Evolutionary conservation across 1,140 invertebrate genomes (phyloP).

Genomic region (Amphibalanus amphitrite): DNA sequence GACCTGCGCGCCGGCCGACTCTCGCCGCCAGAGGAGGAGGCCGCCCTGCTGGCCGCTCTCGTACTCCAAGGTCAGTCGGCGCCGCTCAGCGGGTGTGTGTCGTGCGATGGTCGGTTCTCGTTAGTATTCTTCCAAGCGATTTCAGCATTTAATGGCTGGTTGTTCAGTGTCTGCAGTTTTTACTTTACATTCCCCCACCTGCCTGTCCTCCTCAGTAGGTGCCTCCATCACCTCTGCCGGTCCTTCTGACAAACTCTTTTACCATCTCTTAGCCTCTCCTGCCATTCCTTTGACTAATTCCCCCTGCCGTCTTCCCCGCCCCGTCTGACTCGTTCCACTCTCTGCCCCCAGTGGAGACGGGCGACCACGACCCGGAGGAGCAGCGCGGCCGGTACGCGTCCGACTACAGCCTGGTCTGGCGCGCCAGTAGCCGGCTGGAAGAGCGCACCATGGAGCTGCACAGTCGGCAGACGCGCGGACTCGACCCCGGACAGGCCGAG

Average conservation of each 20-base stretch:
- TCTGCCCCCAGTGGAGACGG: slow-evolving; percentile 69
- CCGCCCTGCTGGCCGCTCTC: slow-evolving; percentile 71
- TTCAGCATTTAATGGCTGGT: no score
- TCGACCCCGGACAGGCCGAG: slow-evolving; percentile 56
- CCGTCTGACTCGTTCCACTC: neutral
- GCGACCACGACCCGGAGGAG: slow-evolving; percentile 78
- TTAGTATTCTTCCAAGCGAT: no score
- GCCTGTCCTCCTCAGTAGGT: no score
- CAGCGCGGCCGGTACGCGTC: slow-evolving; percentile 78
- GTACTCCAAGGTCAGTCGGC: slow-evolving; percentile 95
- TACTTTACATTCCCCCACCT: no score
- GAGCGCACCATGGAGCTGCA: slow-evolving; percentile 77
- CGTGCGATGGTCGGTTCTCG: no score
- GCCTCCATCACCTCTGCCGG: no score
- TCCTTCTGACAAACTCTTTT: no score
- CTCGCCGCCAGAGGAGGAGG: slow-evolving; percentile 74
- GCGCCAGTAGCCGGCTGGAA: slow-evolving; percentile 77
- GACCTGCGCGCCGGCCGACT: slow-evolving; percentile 86
- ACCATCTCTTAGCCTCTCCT: no score
- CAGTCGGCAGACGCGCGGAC: slow-evolving; percentile 48
- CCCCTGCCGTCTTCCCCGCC: no score
- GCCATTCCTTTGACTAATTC: no score
- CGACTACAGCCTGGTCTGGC: slow-evolving; percentile 74
- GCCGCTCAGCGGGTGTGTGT: no score
- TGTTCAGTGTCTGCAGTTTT: no score